These are phyloP conservation scores for Sycophila sp. DNA, from an alignment of 1,140 invertebrate species.

Conservation along the genomic window DNA sequence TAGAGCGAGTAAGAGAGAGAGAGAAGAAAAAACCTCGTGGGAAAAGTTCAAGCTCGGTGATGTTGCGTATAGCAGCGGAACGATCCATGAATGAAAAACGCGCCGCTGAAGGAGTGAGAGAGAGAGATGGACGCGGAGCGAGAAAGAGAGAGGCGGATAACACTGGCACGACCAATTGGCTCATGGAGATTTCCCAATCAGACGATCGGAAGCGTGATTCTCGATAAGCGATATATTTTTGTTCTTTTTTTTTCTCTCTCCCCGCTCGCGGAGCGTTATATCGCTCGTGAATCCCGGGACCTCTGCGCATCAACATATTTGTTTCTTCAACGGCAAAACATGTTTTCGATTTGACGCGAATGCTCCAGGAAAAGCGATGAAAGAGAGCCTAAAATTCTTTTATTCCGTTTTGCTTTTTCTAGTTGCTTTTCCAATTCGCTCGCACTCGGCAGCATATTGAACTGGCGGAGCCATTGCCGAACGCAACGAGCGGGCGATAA, in stretches of 20 bases:
- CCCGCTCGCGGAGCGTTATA: background rate
- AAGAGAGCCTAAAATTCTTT: background rate
- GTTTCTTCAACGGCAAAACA: background rate
- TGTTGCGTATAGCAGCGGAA: background rate
- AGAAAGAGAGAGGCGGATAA: too few species aligned
- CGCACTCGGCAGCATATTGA: background rate
- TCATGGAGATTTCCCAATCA: background rate
- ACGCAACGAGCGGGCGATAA: background rate
- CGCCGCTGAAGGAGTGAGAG: too few species aligned
- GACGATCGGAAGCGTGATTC: background rate
- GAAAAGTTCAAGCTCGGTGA: conserved; percentile 17
- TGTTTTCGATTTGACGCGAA: conserved; percentile 2
- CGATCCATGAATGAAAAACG: conserved; percentile 11
- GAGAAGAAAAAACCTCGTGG: background rate
- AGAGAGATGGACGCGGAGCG: too few species aligned
- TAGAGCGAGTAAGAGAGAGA: too few species aligned
- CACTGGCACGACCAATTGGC: too few species aligned
- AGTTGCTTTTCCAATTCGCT: background rate
- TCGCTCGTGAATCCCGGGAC: too few species aligned
- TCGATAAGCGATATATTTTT: background rate
- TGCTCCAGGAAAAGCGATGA: background rate
- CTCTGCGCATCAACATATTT: conserved; percentile 7
- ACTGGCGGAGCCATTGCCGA: too few species aligned
- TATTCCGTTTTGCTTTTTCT: background rate
- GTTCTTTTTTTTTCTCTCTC: background rate